Evolutionary conservation across 1,140 invertebrate species (phyloP), one percentile per base, ranked within the genome.

Genomic region (Drosophila insularis): DNA sequence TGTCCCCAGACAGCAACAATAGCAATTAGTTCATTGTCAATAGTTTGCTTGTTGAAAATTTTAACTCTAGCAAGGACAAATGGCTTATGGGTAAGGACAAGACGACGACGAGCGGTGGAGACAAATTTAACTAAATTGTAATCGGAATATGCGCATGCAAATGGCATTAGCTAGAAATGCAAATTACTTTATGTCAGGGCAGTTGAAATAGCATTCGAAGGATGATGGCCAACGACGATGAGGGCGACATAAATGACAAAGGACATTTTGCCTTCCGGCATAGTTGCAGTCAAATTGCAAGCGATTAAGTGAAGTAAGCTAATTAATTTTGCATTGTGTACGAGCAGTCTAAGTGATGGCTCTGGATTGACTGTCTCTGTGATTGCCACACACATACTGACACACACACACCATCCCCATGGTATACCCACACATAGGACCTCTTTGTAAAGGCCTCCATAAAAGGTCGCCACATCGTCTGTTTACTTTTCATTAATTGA

Each of bases 21-120:
- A 89, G 84, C 84, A 87, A 87, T 87, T 87, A 87, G 84, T 87
- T 89, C 84, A 84, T 87, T 89, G 84, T 89, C 84, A 87, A 87
- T 87, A 87, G 84, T 87, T 87, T 82, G 82, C 84, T 82, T 71
- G 82, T 81, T 89, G 84, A 82, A 77, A 87, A 87, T 87, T 81
- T 73, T 70, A 81, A 77, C 69, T 72, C 82, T 70, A 70, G 46
- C 68, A 82, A 71, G 56, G 69, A 75, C 79, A 86, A 80, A 73
- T 77, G 64, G 17, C 37, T 54, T 37, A 37, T 17, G 50, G 40
- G 2, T 35, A 40, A 55, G 35, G 40, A 0, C 17, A 27, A 37
- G 2, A 19, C 3, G 11, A 27, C 27, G 32, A 10, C 10, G 46
- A 13, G 17, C 35, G 10, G 35, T 37, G 74, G 77, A 43, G 65